phyloP scores from a whole-genome alignment of 2,888 invertebrate species.

The Hoplodrina ambigua region DNA sequence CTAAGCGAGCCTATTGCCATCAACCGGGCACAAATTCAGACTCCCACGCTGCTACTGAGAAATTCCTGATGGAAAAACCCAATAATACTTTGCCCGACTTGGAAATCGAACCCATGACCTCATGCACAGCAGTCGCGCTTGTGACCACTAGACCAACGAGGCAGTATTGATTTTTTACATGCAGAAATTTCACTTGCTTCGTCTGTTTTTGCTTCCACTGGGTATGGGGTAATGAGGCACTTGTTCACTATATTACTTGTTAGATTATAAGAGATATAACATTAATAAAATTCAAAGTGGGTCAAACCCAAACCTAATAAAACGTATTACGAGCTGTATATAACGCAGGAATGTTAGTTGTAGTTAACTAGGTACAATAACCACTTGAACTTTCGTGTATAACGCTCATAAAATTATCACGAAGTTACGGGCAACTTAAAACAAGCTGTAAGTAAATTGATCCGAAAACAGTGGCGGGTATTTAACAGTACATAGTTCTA shows the following conservation, averaged over 20 bases:
- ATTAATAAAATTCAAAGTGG: conserved; percentile 69
- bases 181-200: not conserved
- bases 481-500: conserved; percentile 57
- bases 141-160: too few relatives aligned
- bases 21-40: too few relatives aligned
- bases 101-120: too few relatives aligned
- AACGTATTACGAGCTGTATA: conserved; percentile 60
- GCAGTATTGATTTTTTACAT: too few relatives aligned
- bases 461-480: conserved; percentile 71
- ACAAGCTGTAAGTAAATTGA: conserved; percentile 84
- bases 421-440: conserved; percentile 81
- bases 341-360: conserved; percentile 65
- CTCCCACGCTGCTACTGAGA: too few relatives aligned
- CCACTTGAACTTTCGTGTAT: conserved; percentile 84
- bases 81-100: too few relatives aligned
- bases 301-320: conserved; percentile 71
- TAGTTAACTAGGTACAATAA: conserved; percentile 70
- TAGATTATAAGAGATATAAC: conserved; percentile 67
- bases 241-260: not conserved
- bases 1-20: too few relatives aligned
- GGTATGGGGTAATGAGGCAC: too few relatives aligned
- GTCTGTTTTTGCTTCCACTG: too few relatives aligned
- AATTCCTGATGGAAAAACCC: too few relatives aligned
- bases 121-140: too few relatives aligned
- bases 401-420: conserved; percentile 85